Conservation (phyloP, 2,113 vertebrate species). For the Dendrocopos noguchii region DNA sequence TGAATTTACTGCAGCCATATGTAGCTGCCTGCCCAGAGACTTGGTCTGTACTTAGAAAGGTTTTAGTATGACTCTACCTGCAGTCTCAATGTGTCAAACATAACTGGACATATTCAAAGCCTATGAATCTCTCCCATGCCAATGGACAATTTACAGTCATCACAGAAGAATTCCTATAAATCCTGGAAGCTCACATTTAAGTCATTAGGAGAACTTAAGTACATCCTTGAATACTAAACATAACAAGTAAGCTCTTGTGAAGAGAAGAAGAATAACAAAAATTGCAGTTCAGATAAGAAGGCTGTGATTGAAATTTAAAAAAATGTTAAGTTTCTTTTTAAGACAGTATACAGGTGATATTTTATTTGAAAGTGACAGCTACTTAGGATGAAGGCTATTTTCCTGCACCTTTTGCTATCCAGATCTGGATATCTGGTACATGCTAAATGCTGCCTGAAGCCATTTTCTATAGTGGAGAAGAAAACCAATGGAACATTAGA, state of each 20-base stretch:
- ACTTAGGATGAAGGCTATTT: not conserved
- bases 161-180: conserved; percentile 8
- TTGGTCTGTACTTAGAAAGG: not conserved
- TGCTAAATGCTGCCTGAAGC: not conserved
- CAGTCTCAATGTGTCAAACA: not conserved
- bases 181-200: not conserved
- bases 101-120: not conserved
- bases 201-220: not conserved
- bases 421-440: not conserved
- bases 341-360: not conserved
- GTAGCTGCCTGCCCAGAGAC: not conserved
- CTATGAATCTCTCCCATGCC: not conserved
- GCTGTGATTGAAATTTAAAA: not conserved
- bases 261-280: not conserved
- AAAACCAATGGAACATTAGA: not conserved
- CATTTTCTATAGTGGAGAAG: not conserved
- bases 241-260: not conserved
- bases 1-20: not conserved
- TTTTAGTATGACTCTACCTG: not conserved
- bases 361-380: not conserved
- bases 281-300: not conserved
- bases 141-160: not conserved
- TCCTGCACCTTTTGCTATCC: not conserved
- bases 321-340: not conserved
- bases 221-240: not conserved